Evolutionary conservation across 2,113 vertebrate species (phyloP), one percentile per base, ranked within the genome.

Genomic region (Acanthisitta chloris): DNA sequence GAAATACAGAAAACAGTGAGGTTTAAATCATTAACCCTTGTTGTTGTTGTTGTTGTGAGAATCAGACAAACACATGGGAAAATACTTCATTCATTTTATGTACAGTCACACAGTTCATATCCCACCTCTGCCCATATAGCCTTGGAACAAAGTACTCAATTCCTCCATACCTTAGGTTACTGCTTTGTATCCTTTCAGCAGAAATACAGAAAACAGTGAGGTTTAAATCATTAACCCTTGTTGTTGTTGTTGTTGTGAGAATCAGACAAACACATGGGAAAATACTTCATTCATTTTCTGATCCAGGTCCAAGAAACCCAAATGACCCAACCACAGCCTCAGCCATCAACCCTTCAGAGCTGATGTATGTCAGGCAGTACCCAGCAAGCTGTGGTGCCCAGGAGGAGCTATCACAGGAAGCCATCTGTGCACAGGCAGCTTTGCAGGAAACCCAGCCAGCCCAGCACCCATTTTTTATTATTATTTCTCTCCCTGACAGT

Each of bases 341-440:
- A 31, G 48, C 70, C 84, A 4, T 4, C 76, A 33, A 18, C 74
- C 23, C 80, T 21, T 25, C 58, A 2, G 34, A 6, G 55, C 52
- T 46, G 90, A 29, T 8, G 29, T 5, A 29, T 34, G 17, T 11
- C n/a, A 42, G 86, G 59, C 38, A 6, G 79, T 31, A 81, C 77
- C 74, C 82, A 14, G 79, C 51, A 7, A 52, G 87, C 62, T 86
- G 46, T 8, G 83, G 84, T 94, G 97, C 90, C 93, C 73, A 14
- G 91, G 84, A 97, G 94, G 94, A 98, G 92, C 98, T 99, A 99
- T 99, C 98, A 28, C 93, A 96, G 97, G 97, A 97, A 98, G 97
- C 98, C 99, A 99, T 99, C 98, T 99, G 99, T 97, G 98, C 97
- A 69, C 85, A 42, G 89, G 96, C 90, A 48, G 90, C 96, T 90